Base-by-base conservation (phyloP, 1,140 invertebrate genomes). In the Rhyzopertha dominica region DNA sequence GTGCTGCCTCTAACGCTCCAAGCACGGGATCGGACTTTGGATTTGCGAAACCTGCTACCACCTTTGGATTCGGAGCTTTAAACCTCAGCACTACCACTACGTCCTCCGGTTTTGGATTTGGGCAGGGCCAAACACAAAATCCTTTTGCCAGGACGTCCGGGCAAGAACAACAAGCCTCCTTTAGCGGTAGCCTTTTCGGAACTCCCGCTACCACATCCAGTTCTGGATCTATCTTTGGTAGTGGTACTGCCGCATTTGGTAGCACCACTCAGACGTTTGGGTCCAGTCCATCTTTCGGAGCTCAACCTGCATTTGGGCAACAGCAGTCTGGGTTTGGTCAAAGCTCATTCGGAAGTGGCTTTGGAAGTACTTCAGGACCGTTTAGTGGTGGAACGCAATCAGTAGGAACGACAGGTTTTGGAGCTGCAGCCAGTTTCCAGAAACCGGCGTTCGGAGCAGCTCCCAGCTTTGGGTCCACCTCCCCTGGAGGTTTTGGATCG, bases 381-480 rank as follows among this genome's bases (percentile, higher is more conserved):
- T 63, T 62, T 43, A 65, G 49, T 47, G 59, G 47, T 9, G 57
- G 56, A n/a, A 50, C 56, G 22, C 32, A 56, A 42, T 56, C 65
- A 12, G 66, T 71, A 12, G 58, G 59, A 22, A 67, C 72, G 54
- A 45, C 24, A 16, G 60, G 61, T 32, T 67, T 67, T 51, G 65
- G 62, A 30, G 35, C 54, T 16, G 37, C 54, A 24, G n/a, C 47
- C 5, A 40, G 20, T 32, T 62, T 63, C 26, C 56, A 58, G 34
- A 58, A 59, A 45, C 44, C 56, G 3, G 28, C 54, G 16, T 75
- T 75, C 58, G 72, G 72, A 8, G 59, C 66, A 2, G 57, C 67
- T 12, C 55, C 72, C 0, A 61, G 61, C n/a, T 75, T 75, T 43
- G 74, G 74, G 1, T 48, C 62, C 1, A 53, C 63, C 24, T 50